Evolutionary conservation across 2,888 invertebrate species (phyloP), one percentile per base, ranked within the genome.

Genomic region (Andrena hattorfiana): DNA sequence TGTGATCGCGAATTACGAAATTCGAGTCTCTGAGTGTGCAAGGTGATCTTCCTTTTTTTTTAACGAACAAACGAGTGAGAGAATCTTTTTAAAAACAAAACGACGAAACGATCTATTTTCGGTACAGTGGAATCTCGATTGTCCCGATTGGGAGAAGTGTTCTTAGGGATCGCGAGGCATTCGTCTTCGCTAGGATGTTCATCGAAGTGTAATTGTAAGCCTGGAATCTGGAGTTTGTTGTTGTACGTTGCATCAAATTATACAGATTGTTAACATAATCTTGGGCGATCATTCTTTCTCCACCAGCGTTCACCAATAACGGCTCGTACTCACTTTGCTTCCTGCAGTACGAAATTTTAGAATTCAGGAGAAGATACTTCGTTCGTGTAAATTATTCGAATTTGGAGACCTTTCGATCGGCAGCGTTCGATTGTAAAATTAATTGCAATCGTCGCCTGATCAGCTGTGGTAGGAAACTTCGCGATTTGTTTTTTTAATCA

Each of bases 1-100:
- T 85, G 84, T 84, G 81, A 89, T 87, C 79, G 67, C 75, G 84
- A 87, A 71, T 81, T 75, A 49, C 60, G 59, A 81, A 77, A 42
- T 42, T 77, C 26, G 74, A 68, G 28, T 64, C 56, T 8, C 67
- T 23, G 42, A 72, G 67, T 56, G 30, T 71, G 64, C 74, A 49
- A 77, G 71, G 68, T 76, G 66, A 51, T 69, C 63, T 63, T 28
- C 8, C 63, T n/a, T n/a, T 56, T 54, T 51, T 56, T 56, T 56
- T 60, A 62, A 78, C 56, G 63, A 79, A 73, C 68, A 63, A 49
- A 69, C 49, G 70, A 59, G 71, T 74, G 66, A 66, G 74, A 68
- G 23, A 32, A 64, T 60, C 42, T 51, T 54, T 73, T 54, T 35
- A 30, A 13, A 48, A 67, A 67, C n/a, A n/a, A n/a, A 49, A 42